Base-by-base conservation (phyloP, 2,113 vertebrate genomes). In the Malurus cyaneus region DNA sequence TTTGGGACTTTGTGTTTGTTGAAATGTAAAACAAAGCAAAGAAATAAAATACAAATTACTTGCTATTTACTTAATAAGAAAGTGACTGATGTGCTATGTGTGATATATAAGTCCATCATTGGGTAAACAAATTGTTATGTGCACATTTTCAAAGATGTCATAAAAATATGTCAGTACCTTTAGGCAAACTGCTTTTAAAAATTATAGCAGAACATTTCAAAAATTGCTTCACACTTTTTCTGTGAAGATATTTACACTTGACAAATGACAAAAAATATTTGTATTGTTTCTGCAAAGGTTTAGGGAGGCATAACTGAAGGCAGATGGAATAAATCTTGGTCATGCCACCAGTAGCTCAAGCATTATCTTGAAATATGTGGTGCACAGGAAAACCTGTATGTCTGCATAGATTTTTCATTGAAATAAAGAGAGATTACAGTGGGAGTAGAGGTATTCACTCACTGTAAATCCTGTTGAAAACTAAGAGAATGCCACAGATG, bases 121-220 rank as follows among this genome's bases (percentile, higher is more conserved):
- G 21, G 20, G 31, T 69, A 80, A 77, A 85, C 2, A 1, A 92
- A 81, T 57, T 39, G n/a, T 21, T n/a, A 52, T 23, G 5, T 49
- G 34, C 53, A 56, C 4, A 2, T 79, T 91, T 91, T 70, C 28
- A 84, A 86, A 86, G 25, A 52, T 15, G 7, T 46, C 20, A n/a
- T 44, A 36, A 52, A 80, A 72, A 64, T 52, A 31, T 41, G n/a
- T 39, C 52, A 46, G 32, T 39, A 67, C 23, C 31, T 82, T 67
- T 69, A 56, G 67, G 50, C 17, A 84, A 91, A 85, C 15, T 71
- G 42, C 71, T 90, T 94, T 92, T 49, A 46, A 85, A 83, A 94
- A 64, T 52, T 6, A 66, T 19, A 54, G 54, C 13, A 67, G 52
- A 84, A 47, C 14, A 34, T 57, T 91, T 91, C 12, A 31, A 71